Evolutionary conservation across 2,797 vertebrate species (phyloP), one percentile per base, ranked within the genome.

Genomic region (Rhinella marina): DNA sequence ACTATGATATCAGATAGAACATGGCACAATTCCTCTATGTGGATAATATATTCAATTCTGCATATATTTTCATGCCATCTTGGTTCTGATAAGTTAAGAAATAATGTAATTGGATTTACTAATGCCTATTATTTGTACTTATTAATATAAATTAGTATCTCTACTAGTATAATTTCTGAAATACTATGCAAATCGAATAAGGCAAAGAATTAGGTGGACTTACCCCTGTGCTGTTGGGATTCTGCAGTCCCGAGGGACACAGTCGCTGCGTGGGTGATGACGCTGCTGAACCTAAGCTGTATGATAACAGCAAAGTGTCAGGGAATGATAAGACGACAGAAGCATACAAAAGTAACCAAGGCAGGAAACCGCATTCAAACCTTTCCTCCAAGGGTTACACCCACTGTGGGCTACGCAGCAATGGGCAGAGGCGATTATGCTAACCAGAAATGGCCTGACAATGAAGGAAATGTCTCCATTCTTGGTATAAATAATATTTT

Each of bases 301-400:
- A 86, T 78, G 84, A 88, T 76, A 88, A 86, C 25, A 82, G 66
- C 84, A 82, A 72, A 82, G 79, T 88, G 88, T 82, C 57, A 64
- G 2, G 10, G 19, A 68, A 32, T 86, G 88, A 88, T 88, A 88
- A 88, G 84, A 72, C 3, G 7, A 23, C 29, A 82, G 79, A 41
- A 82, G 19, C 3, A 25, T 83, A 41, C 59, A 57, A 78, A 29
- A 54, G 72, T 68, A 48, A 12, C 78, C 52, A 66, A 32, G 21
- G 73, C 25, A 88, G 81, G 61, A 77, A 84, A 77, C 59, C 56
- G 57, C 5, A n/a, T 56, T 50, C 72, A 86, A 72, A 12, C 23
- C 68, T 54, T 87, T 83, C 19, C 72, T 57, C 21, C 41, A 78
- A 52, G 70, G 32, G 73, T 59, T 52, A 88, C 81, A 50, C 81